Evolutionary conservation across 2,113 vertebrate genomes (phyloP), one percentile per base, ranked within the genome.

Genomic region (Cephalopholis sonnerati): DNA sequence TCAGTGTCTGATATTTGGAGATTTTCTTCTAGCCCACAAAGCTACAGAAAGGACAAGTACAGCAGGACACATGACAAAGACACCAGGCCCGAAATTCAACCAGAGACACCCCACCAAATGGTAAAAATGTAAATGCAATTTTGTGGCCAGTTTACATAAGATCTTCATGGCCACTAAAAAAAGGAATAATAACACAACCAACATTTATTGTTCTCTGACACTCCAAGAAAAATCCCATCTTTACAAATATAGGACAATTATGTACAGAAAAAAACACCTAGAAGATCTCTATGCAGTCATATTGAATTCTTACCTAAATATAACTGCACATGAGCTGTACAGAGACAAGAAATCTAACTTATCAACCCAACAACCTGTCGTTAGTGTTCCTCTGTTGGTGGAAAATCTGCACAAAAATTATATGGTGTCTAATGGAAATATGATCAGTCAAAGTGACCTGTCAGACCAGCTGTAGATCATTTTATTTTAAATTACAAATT

Each of bases 371-470:
- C 55, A 24, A 57, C 17, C 74, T 55, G 6, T 68, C 48, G 4
- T 51, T 5, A 77, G 63, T 16, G 2, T 36, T 25, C 32, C 9
- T 59, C 25, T 36, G 44, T 54, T 66, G 22, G 32, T 39, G 69
- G 54, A 39, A 50, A 44, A 46, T 51, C 64, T 8, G 63, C 9
- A 50, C 32, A 55, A 55, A 64, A 65, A n/a, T 44, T 20, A n/a
- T 46, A 22, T 41, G n/a, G n/a, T 41, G 36, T 76, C 48, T 44
- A 44, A 85, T 36, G 48, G 20, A 71, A 63, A 81, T 2, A 58
- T 76, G 15, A 74, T 53, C 48, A 63, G 63, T 68, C 61, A 57
- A 72, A 79, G 25, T 62, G 57, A 54, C 53, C 29, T 22, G n/a
- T 61, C 64, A 74, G 58, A 24, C 16, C 46, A 70, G 36, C 16